Conservation (phyloP, 2,113 vertebrate genomes). For the Pipra filicauda region DNA sequence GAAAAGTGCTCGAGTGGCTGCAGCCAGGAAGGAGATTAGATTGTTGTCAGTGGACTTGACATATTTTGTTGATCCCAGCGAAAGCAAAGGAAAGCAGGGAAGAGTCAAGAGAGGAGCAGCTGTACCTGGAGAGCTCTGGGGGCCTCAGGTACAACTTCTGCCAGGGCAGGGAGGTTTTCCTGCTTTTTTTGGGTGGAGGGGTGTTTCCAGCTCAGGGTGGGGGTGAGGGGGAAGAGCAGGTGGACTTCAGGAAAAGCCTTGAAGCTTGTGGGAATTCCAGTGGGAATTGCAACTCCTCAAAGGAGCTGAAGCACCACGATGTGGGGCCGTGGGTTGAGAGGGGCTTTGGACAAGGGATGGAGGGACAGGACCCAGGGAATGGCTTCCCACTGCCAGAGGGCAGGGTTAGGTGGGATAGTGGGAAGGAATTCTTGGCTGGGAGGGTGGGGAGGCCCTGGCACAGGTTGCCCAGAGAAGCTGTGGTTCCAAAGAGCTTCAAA, state of each 20-base stretch:
- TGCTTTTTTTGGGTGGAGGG: neutral
- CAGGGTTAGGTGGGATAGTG: neutral
- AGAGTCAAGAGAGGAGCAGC: neutral
- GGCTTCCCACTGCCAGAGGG: neutral
- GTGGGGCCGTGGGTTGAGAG: rapidly evolving
- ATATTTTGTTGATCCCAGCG: neutral
- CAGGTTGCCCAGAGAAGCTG: neutral
- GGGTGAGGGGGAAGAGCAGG: neutral
- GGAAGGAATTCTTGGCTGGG: neutral
- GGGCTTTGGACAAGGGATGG: neutral
- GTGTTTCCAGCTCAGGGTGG: neutral
- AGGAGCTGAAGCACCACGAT: neutral
- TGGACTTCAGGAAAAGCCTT: neutral
- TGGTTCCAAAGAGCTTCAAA: neutral
- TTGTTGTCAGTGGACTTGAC: neutral
- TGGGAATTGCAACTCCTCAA: neutral
- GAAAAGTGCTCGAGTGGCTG: neutral
- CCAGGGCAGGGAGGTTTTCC: neutral
- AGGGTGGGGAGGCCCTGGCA: neutral
- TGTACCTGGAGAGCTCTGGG: rapidly evolving
- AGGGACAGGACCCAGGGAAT: neutral
- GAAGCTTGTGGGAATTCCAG: neutral
- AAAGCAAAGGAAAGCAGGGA: neutral
- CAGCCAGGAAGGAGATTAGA: slow-evolving; percentile 10
- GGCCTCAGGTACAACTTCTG: neutral